Evolutionary conservation across 2,113 vertebrate genomes (phyloP).

Genomic region (Periophthalmodon schlosseri): DNA sequence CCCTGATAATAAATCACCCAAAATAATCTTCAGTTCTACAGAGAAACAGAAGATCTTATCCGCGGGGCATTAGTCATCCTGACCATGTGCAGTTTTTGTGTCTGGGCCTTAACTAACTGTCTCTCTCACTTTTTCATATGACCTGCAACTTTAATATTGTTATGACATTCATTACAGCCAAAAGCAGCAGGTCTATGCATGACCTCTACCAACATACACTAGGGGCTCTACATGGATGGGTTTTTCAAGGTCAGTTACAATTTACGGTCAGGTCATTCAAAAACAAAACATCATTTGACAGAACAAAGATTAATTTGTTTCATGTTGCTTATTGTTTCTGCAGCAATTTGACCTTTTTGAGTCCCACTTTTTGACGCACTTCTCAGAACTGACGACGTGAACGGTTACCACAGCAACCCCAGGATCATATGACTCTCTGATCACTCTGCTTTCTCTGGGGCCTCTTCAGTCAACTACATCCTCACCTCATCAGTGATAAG

Average conservation of each 20-base stretch:
- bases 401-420: conserved; percentile 63
- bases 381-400: conserved; percentile 36
- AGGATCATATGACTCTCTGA: conserved; percentile 57
- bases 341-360: not conserved
- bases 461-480: not conserved
- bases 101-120: conserved; percentile 1
- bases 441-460: conserved; percentile 26
- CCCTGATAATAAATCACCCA: conserved; percentile 53
- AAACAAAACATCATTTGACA: too few species aligned
- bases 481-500: not conserved
- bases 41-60: conserved; percentile 28
- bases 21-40: conserved; percentile 27
- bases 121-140: not conserved
- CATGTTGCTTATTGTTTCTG: not conserved
- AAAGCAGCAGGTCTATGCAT: not conserved
- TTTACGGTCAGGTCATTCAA: not conserved
- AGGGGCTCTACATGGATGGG: not conserved
- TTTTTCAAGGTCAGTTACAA: not conserved
- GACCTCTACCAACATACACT: not conserved
- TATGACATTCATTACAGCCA: not conserved
- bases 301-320: too few species aligned
- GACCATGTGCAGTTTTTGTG: conserved; percentile 34
- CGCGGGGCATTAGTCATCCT: conserved; percentile 49
- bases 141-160: not conserved
- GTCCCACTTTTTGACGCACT: conserved; percentile 33